Percentiles rank a stretch among this genome's conserved stretches.
These are phyloP conservation scores for Vollenhovia emeryi DNA, from an alignment of 1,140 invertebrate species.

Conservation along the genomic window DNA sequence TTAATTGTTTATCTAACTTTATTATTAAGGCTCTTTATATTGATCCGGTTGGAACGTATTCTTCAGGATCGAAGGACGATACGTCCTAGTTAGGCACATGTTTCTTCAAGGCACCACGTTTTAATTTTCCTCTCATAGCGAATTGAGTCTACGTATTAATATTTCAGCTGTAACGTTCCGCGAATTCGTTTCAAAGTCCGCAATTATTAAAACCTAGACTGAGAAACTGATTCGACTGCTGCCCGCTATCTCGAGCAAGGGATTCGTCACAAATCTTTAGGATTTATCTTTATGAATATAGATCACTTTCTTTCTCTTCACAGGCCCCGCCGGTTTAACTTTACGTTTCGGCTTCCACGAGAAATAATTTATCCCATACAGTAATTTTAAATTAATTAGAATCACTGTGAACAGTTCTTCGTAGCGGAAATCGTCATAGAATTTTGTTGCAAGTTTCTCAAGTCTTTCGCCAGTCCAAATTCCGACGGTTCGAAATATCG, in stretches of 20 bases:
- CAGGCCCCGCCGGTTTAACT: background rate
- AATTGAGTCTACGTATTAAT: background rate
- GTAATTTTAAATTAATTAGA: constrained; percentile 13
- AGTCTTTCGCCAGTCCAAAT: background rate
- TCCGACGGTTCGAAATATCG: background rate
- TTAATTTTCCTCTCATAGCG: background rate
- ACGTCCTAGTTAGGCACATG: constrained; percentile 53
- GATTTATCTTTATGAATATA: constrained; percentile 28
- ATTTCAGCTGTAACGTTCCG: background rate
- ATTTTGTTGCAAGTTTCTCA: constrained; percentile 3
- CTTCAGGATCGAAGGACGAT: constrained; percentile 32
- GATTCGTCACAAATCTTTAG: constrained; percentile 8
- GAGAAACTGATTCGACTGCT: constrained; percentile 31
- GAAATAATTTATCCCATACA: constrained; percentile 1
- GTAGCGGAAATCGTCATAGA: background rate
- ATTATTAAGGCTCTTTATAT: constrained; percentile 51
- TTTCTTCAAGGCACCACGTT: constrained; percentile 51
- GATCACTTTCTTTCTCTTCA: constrained; percentile 18
- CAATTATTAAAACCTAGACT: constrained; percentile 27
- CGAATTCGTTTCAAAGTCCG: background rate
- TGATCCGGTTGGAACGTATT: constrained; percentile 27
- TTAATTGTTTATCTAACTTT: constrained; percentile 43
- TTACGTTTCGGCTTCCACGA: background rate
- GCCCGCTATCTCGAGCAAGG: constrained; percentile 20
- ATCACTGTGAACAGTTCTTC: background rate